Conservation (phyloP, 2,797 vertebrate species). For the Somateria mollissima region DNA sequence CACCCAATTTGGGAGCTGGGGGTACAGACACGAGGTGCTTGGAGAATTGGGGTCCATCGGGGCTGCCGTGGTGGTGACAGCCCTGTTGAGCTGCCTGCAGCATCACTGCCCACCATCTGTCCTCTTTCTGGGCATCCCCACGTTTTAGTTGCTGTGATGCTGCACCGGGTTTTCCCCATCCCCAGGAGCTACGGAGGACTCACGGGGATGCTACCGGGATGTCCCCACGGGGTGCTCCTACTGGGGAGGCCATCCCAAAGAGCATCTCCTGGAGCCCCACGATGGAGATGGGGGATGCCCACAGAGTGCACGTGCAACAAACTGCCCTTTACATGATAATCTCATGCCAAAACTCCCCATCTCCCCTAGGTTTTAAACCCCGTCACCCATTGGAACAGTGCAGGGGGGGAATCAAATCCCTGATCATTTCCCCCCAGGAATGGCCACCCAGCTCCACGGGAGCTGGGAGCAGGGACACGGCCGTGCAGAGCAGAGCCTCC, state of each 20-base stretch:
- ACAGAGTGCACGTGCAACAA: not conserved
- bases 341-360: accelerated
- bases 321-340: not conserved
- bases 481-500: not conserved
- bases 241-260: too few species aligned
- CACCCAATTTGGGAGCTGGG: accelerated
- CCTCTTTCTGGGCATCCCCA: not conserved
- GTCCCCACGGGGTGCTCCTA: not conserved
- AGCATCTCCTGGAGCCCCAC: not conserved
- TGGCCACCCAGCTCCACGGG: accelerated
- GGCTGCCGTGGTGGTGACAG: accelerated
- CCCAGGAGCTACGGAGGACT: not conserved
- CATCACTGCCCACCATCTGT: accelerated
- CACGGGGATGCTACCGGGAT: not conserved
- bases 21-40: accelerated
- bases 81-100: too few species aligned
- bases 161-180: not conserved
- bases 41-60: not conserved
- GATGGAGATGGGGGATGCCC: accelerated
- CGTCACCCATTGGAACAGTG: not conserved
- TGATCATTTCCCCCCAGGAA: accelerated
- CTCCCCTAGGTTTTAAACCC: not conserved
- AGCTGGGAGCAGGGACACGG: accelerated
- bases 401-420: accelerated
- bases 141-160: not conserved